Conservation (phyloP, 2,888 invertebrate genomes). For the Phytoseiulus persimilis region DNA sequence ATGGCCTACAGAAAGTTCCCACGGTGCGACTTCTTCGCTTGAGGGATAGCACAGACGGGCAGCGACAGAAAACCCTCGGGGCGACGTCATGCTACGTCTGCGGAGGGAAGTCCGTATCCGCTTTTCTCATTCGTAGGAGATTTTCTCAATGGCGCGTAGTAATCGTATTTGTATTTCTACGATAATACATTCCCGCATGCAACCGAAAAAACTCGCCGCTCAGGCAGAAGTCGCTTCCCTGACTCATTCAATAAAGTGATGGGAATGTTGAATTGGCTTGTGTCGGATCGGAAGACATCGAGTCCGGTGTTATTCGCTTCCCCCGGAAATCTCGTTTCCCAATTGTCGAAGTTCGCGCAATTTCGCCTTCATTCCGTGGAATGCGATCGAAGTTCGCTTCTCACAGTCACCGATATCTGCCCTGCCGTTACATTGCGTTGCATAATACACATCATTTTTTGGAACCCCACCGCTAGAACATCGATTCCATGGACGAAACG, state of each 20-base stretch:
- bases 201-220: background rate
- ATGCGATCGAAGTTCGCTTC: no score
- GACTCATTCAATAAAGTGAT: no score
- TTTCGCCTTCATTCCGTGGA: no score
- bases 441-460: no score
- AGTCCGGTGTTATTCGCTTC: no score
- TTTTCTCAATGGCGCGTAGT: constrained; percentile 5
- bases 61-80: constrained; percentile 5
- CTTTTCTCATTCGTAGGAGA: background rate
- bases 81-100: background rate
- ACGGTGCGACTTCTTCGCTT: constrained; percentile 5
- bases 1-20: background rate
- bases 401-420: no score
- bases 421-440: no score
- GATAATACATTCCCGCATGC: background rate
- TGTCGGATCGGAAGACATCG: no score
- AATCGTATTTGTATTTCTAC: background rate
- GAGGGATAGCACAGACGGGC: background rate
- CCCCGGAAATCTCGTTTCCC: no score
- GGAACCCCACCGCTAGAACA: background rate
- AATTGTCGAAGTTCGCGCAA: no score
- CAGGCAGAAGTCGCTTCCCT: no score
- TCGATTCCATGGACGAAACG: background rate
- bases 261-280: no score
- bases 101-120: background rate